Percentiles rank a stretch among this genome's conserved stretches.
Evolutionary conservation across 2,888 invertebrate species (phyloP).

Genomic region (Eristalis tenax): DNA sequence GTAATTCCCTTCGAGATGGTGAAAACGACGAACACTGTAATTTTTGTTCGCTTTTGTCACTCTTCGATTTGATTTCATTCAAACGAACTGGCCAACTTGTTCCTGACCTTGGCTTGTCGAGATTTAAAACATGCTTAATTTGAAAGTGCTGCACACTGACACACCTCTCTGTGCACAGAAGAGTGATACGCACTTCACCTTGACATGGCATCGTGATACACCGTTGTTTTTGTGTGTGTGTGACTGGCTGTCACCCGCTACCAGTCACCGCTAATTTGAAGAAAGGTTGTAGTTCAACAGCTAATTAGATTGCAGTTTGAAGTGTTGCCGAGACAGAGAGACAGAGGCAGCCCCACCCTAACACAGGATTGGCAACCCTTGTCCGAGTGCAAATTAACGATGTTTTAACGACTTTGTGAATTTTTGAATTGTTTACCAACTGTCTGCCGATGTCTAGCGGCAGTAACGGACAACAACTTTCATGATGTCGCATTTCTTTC

Average conservation of each 20-base stretch:
- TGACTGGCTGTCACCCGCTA: neutral
- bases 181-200: slow-evolving; percentile 47
- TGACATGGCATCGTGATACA: slow-evolving; percentile 39
- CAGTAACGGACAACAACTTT: slow-evolving; percentile 11
- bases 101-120: slow-evolving; percentile 51
- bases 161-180: slow-evolving; percentile 53
- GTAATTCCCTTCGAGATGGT: slow-evolving; percentile 12
- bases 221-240: neutral
- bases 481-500: neutral
- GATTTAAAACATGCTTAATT: slow-evolving; percentile 55
- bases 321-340: too few species aligned
- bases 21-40: neutral
- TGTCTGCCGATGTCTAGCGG: slow-evolving; percentile 35
- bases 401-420: slow-evolving; percentile 47
- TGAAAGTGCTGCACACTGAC: slow-evolving; percentile 56
- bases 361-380: neutral
- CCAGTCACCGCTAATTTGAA: neutral
- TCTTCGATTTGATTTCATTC: neutral
- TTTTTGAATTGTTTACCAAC: slow-evolving; percentile 51
- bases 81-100: slow-evolving; percentile 33
- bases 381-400: slow-evolving; percentile 17
- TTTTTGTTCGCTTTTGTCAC: slow-evolving; percentile 38
- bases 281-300: slow-evolving; percentile 39
- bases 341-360: slow-evolving; percentile 13
- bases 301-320: slow-evolving; percentile 54